Base-by-base conservation (phyloP, 2,888 invertebrate species). In the Syritta pipiens region DNA sequence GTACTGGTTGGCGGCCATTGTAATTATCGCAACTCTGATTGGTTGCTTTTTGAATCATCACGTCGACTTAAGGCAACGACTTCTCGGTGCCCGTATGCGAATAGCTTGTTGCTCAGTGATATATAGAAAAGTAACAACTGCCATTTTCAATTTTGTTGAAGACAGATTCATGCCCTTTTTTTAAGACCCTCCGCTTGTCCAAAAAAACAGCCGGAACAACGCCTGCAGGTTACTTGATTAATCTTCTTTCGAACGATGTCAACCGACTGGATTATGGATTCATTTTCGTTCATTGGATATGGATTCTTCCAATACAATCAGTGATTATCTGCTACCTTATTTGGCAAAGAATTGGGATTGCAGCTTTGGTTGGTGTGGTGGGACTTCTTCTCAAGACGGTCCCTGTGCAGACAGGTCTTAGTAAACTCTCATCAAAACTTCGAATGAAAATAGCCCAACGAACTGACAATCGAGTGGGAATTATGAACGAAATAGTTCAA, bases 401-500 rank as follows among this genome's bases (percentile, higher is more conserved):
- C 74, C 97, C 97, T 0, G 90, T 96, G 24, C 96, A 98, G 90
- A 94, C 88, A 9, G 87, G 86, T 1, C 74, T 89, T 1, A 89
- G 88, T 71, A 87, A 86, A 57, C 68, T 89, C 20, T 85, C 88
- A 1, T 88, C 89, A 1, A 85, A 85, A 44, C 82, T 89, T 5
- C 92, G 98, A 81, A 91, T 93, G 86, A 92, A 93, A 85, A 96
- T 96, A 0, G 97, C 98, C 0, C 89, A 91, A 79, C 91, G 94
- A 86, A 97, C 97, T 0, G 98, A 98, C 88, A 94, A 94, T 84
- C 91, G 98, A 81, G 95, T 98, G 37, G 92, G 96, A 57, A 91
- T 97, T 49, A 98, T 98, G 97, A 96, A 95, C 86, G 98, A 99
- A 91, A 94, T 98, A 83, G 94, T 98, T 81, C 92, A 92, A 68